phyloP scores from a whole-genome alignment of 2,113 vertebrate genomes.

The Barnardius zonarius region DNA sequence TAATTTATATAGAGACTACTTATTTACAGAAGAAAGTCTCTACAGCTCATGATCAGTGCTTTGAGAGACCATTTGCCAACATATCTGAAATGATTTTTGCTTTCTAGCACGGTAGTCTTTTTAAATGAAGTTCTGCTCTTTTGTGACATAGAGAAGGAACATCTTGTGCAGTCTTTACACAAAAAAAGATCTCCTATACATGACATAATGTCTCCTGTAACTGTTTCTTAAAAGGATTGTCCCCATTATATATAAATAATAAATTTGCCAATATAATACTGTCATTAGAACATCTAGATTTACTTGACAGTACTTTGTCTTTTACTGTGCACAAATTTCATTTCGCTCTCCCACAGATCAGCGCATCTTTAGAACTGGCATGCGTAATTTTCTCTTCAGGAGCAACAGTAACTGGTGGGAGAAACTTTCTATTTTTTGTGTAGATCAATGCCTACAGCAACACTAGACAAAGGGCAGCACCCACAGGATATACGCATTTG shows the following conservation, averaged over 20 bases:
- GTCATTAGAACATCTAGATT: background rate
- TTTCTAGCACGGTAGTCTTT: background rate
- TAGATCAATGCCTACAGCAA: background rate
- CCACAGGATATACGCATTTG: conserved; percentile 8
- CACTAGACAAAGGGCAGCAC: conserved; percentile 15
- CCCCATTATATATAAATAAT: background rate
- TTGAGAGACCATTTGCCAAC: background rate
- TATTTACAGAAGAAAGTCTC: background rate
- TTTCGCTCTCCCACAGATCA: background rate
- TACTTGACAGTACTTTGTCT: background rate
- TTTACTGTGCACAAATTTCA: background rate
- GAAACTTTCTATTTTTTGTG: background rate
- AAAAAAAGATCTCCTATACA: background rate
- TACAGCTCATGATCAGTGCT: background rate
- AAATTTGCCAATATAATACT: background rate
- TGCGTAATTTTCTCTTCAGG: background rate
- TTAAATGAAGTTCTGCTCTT: background rate
- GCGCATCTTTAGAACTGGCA: background rate
- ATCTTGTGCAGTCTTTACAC: background rate
- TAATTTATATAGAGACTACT: background rate
- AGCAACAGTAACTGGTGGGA: background rate
- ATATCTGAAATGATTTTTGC: background rate
- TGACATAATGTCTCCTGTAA: background rate
- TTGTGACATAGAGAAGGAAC: background rate
- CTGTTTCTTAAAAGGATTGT: background rate